Percentiles rank a stretch among this genome's conserved stretches.
These are phyloP conservation scores for Euura saliciscinereae DNA, from an alignment of 1,140 invertebrate species.

Conservation along the genomic window DNA sequence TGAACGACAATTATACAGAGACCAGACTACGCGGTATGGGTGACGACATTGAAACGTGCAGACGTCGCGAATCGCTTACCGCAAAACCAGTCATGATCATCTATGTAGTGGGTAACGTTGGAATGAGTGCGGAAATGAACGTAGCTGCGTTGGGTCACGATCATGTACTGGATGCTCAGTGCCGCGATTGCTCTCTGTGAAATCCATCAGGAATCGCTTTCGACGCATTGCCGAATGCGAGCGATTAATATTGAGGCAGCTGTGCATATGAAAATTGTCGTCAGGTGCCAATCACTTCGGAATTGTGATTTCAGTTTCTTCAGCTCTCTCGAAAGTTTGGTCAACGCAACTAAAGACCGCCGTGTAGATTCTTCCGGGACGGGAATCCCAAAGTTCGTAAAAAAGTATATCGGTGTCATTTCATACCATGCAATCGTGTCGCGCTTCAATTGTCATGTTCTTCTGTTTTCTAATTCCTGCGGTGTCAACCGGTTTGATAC, in stretches of 20 bases:
- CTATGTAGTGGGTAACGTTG: not conserved
- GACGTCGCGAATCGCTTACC: slow-evolving; percentile 2
- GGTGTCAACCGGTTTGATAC: too few species aligned
- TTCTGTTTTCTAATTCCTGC: not conserved
- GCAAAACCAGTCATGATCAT: not conserved
- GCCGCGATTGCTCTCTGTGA: not conserved
- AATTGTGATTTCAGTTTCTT: too few species aligned
- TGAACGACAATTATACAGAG: too few species aligned
- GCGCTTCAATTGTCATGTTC: not conserved
- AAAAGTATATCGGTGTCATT: not conserved
- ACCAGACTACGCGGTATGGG: not conserved
- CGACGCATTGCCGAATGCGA: too few species aligned
- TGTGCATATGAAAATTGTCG: too few species aligned
- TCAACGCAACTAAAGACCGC: too few species aligned
- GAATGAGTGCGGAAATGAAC: not conserved
- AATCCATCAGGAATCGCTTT: too few species aligned
- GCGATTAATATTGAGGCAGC: too few species aligned
- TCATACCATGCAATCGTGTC: not conserved
- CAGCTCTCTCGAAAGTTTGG: too few species aligned
- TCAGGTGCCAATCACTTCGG: too few species aligned
- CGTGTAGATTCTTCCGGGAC: not conserved
- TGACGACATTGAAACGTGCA: not conserved
- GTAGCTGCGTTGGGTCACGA: not conserved
- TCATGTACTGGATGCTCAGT: not conserved
- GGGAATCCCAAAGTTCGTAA: not conserved